Base-by-base conservation (phyloP, 2,888 invertebrate species). In the Eupithecia exiguata region DNA sequence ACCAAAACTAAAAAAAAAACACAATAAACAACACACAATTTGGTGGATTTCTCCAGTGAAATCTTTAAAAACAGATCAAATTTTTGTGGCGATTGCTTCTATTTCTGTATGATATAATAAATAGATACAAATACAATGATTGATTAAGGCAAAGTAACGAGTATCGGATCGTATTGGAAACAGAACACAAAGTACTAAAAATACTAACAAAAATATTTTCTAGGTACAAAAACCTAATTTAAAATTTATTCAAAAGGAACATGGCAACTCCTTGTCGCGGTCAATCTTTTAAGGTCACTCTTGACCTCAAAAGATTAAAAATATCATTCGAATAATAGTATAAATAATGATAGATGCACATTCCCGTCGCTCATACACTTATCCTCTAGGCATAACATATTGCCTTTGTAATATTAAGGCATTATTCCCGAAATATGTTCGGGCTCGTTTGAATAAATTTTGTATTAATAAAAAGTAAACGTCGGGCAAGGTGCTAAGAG, bases 401-500 rank as follows among this genome's bases (percentile, higher is more conserved):
- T 84, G 88, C 88, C 88, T 91, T 91, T 90, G 89, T 87, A 87
- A 89, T 89, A 91, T 91, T 88, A 89, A 87, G 84, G 89, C 82
- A 89, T 92, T 92, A 92, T 91, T 88, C 87, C 89, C 89, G 86
- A 92, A 92, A 92, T 89, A 89, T 90, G 87, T 87, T 85, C 84
- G 87, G 85, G 83, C 82, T 88, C 88, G 89, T 91, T 91, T 91
- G 91, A 93, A 93, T 93, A 93, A 92, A 91, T 92, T 93, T 87
- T 89, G 82, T 92, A 90, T 92, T 91, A 91, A 92, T 91, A 92
- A 92, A 91, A 92, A 91, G 89, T 89, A 90, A 92, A 91, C 87
- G 90, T 89, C 88, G 87, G 87, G 84, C 87, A 93, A 93, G 94
- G 93, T 93, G 94, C 92, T 91, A 93, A 93, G 93, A 92, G 91